Evolutionary conservation across 1,140 invertebrate genomes (phyloP).

Genomic region (Lucilia cuprina): DNA sequence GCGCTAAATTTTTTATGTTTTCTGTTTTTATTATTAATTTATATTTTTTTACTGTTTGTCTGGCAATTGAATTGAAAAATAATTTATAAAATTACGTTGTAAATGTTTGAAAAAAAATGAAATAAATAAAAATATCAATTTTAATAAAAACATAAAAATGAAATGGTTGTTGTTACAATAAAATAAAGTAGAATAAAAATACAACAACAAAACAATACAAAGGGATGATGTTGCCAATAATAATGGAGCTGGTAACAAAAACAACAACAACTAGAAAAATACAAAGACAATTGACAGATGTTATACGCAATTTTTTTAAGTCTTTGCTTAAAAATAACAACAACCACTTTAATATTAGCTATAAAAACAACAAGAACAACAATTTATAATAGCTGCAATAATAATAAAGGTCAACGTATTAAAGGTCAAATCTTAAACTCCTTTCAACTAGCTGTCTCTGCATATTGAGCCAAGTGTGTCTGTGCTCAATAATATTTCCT

Average conservation of each 20-base stretch:
- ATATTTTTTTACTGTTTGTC: neutral
- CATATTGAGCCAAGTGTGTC: neutral
- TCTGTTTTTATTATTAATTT: neutral
- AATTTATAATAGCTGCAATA: conserved; percentile 6
- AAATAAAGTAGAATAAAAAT: neutral
- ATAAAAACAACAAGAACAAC: neutral
- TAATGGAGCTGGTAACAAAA: neutral
- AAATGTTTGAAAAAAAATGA: neutral
- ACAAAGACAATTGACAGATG: conserved; percentile 29
- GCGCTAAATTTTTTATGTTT: neutral
- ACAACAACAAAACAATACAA: neutral
- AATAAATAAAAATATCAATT: neutral
- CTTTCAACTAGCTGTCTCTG: neutral
- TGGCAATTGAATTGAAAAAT: neutral
- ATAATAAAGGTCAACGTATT: conserved; percentile 33
- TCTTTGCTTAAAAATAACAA: neutral
- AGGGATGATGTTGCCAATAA: neutral
- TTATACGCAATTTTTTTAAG: conserved; percentile 14
- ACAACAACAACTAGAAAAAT: neutral
- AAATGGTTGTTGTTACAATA: neutral
- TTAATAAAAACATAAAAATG: neutral
- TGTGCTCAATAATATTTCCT: neutral
- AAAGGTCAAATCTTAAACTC: conserved; percentile 25
- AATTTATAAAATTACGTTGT: neutral
- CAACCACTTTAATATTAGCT: neutral